Evolutionary conservation across 2,797 vertebrate genomes (phyloP), one percentile per base, ranked within the genome.

Genomic region (Centropyge bicolor): DNA sequence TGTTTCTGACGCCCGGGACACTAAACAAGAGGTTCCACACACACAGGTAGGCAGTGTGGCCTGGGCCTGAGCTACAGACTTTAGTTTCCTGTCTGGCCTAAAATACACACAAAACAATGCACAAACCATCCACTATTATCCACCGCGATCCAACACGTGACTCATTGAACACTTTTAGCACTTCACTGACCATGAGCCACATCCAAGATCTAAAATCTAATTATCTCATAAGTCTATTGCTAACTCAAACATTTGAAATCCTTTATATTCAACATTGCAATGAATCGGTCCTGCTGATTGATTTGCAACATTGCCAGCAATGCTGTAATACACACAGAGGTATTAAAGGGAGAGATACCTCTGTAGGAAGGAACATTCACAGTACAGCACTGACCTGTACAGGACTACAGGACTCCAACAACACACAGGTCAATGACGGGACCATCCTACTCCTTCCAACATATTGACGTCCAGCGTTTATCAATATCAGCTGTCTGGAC

Each of bases 401-500:
- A 45, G 14, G 16, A 61, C 6, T 40, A 66, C 49, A 45, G 0
- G 12, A 40, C 63, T 35, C 59, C 16, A 52, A 43, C 52, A 55
- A 24, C 46, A 62, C 35, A 16, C 78, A 73, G 69, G 83, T 92
- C 88, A 85, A 70, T 64, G 68, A 19, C 1, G 56, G 77, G 75
- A 70, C 76, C 35, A 5, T 70, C 80, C 65, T 68, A 56, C 74
- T 68, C 70, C 63, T 11, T 27, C 56, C 48, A 17, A 22, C 48
- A 40, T 54, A 81, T 79, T 73, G 78, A 89, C 24, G 19, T 31
- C 49, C 59, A 41, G 31, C 8, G 27, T 70, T 78, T 66, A 77
- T 92, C 73, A 8, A 85, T 89, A 88, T 70, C 70, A 27, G 54
- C 80, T 61, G 78, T 82, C 90, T 85, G 85, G 83, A 76, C 36